Base-by-base conservation (phyloP, 2,797 vertebrate species). In the Glossophaga mutica region DNA sequence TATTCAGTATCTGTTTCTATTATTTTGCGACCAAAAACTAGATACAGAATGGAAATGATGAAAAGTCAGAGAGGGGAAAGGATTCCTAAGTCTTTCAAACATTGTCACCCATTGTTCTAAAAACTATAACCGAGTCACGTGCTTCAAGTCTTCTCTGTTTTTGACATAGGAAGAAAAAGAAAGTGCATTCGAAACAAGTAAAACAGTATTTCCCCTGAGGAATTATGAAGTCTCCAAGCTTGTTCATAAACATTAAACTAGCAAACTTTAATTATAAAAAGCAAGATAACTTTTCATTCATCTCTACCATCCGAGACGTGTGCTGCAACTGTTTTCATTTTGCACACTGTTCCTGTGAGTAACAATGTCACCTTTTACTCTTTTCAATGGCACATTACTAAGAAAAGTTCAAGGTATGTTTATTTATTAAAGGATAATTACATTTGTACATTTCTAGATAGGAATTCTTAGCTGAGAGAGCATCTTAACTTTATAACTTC, bases 381-480 rank as follows among this genome's bases (percentile, higher is more conserved):
- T 92, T 94, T 88, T 71, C 6, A 94, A 34, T 95, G 48, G 90
- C 50, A 91, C 2, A 14, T 55, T 94, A 68, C 52, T 93, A 65
- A 97, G 44, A 85, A 96, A 96, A 93, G 93, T 46, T 92, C 42
- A 95, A 96, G 70, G 85, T 79, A 67, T 48, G 21, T 79, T 92
- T 96, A 59, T 77, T 96, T 94, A 85, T 93, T 90, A 96, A 74
- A 95, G 73, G 62, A 87, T 89, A 94, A 97, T 42, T 90, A 15
- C 50, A 90, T 92, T 94, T 97, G 92, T 57, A 86, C 50, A 93
- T 92, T 96, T 96, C 87, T 95, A 91, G 67, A 91, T 94, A 94
- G 55, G 15, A 71, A 95, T 67, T 96, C n/a, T 91, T 94, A 57
- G 14, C n/a, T 83, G 39, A 95, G 9, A 48, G 39, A 44, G 39